Evolutionary conservation across 2,113 vertebrate genomes (phyloP).

Genomic region (Phrynosoma blainvillii): DNA sequence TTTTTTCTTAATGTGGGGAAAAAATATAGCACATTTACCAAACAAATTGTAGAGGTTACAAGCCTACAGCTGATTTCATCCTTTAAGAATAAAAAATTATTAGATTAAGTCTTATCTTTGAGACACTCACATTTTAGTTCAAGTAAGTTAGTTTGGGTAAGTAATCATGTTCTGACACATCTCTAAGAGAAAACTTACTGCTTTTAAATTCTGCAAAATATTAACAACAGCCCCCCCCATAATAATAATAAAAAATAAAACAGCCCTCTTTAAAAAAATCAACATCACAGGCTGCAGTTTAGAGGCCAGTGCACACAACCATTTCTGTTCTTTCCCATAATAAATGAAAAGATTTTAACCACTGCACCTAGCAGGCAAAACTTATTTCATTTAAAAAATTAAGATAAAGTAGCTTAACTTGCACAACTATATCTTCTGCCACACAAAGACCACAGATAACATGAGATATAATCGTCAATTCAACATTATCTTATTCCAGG

Average conservation of each 20-base stretch:
- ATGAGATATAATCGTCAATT: background rate
- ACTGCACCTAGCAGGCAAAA: background rate
- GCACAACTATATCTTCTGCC: background rate
- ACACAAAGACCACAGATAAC: background rate
- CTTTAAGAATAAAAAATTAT: background rate
- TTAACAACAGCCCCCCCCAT: background rate
- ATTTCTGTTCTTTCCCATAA: background rate
- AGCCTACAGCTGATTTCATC: background rate
- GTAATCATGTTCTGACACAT: background rate
- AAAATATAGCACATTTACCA: background rate
- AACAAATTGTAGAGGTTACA: background rate
- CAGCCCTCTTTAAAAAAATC: background rate
- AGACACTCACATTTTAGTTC: background rate
- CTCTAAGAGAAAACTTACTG: background rate
- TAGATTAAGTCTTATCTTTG: background rate
- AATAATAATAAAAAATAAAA: background rate
- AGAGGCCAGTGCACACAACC: background rate
- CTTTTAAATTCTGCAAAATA: background rate
- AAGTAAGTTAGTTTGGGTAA: background rate
- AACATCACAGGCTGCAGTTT: background rate
- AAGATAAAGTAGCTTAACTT: background rate
- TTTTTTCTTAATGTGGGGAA: background rate
- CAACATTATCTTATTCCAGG: background rate
- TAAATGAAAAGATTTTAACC: background rate
- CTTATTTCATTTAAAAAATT: background rate